These are phyloP conservation scores for Exocentrus adspersus DNA, from an alignment of 2,888 invertebrate genomes.

Conservation along the genomic window DNA sequence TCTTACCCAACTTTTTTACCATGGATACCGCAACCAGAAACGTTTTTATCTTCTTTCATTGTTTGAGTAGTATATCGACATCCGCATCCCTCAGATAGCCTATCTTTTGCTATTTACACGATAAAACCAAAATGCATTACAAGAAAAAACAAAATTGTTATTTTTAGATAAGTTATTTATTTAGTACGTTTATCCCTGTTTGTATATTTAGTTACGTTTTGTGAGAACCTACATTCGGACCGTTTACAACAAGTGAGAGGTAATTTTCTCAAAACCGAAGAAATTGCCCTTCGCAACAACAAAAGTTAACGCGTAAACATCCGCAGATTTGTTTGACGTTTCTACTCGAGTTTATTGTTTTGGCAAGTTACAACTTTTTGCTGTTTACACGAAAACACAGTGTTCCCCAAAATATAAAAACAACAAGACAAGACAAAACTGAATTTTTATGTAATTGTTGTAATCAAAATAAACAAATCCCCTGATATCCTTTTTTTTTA, in stretches of 20 bases:
- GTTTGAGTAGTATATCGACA: slow-evolving; percentile 53
- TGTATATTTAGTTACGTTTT: slow-evolving; percentile 56
- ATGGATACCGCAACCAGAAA: slow-evolving; percentile 1
- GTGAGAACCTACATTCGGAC: slow-evolving; percentile 45
- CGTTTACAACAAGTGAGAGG: slow-evolving; percentile 33
- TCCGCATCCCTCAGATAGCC: slow-evolving; percentile 52
- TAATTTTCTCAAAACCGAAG: slow-evolving; percentile 31
- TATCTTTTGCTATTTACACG: slow-evolving; percentile 59
- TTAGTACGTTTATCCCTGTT: slow-evolving; percentile 56
- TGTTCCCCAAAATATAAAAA: too few species aligned
- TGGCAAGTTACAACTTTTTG: not conserved
- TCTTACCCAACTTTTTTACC: slow-evolving; percentile 7
- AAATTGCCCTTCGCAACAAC: slow-evolving; percentile 30
- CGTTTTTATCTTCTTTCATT: slow-evolving; percentile 39
- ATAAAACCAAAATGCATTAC: slow-evolving; percentile 59
- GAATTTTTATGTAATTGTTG: too few species aligned
- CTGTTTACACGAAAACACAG: not conserved
- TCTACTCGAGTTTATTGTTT: not conserved
- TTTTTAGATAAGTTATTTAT: slow-evolving; percentile 60
- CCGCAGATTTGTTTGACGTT: slow-evolving; percentile 6
- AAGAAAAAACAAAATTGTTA: slow-evolving; percentile 60
- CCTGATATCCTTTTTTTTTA: too few species aligned
- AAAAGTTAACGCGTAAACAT: slow-evolving; percentile 27
- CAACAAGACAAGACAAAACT: too few species aligned
- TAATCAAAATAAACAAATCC: too few species aligned